A percentile compares a stretch with the other conserved stretches of the same genome.
phyloP scores from a whole-genome alignment of 2,113 vertebrate genomes.

The Talpa occidentalis region DNA sequence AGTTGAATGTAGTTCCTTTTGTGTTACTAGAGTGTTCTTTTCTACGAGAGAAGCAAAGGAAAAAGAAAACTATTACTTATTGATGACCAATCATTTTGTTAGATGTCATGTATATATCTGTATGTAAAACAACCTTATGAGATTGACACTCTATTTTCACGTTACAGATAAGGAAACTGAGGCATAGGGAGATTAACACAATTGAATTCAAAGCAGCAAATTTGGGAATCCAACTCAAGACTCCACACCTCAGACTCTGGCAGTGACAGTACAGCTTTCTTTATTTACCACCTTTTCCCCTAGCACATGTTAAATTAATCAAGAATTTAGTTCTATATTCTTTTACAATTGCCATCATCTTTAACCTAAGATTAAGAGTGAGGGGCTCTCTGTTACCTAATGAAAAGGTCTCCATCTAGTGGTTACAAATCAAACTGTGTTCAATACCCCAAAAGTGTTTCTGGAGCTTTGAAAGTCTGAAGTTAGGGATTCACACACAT shows the following conservation, averaged over 20 bases:
- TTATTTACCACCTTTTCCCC: not conserved
- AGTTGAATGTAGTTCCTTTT: not conserved
- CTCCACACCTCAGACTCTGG: not conserved
- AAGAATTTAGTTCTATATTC: not conserved
- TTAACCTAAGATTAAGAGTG: not conserved
- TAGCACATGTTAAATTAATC: not conserved
- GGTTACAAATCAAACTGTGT: slow-evolving; percentile 58
- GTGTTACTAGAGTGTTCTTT: not conserved
- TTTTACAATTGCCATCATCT: not conserved
- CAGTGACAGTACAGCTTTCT: not conserved
- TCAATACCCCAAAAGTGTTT: not conserved
- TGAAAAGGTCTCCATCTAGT: slow-evolving; percentile 75
- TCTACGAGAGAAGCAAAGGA: not conserved
- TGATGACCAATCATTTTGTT: not conserved
- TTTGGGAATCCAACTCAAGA: not conserved
- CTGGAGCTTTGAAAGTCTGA: not conserved
- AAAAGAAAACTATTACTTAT: not conserved
- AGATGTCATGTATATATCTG: not conserved
- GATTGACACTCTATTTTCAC: not conserved
- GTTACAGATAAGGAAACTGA: not conserved
- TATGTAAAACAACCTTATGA: not conserved
- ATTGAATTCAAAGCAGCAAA: not conserved
- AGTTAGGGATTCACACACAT: not conserved
- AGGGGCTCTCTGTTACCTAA: slow-evolving; percentile 42
- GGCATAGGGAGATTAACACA: not conserved